These are phyloP conservation scores for Archips crataeganus DNA, from an alignment of 2,888 invertebrate genomes.

Conservation along the genomic window DNA sequence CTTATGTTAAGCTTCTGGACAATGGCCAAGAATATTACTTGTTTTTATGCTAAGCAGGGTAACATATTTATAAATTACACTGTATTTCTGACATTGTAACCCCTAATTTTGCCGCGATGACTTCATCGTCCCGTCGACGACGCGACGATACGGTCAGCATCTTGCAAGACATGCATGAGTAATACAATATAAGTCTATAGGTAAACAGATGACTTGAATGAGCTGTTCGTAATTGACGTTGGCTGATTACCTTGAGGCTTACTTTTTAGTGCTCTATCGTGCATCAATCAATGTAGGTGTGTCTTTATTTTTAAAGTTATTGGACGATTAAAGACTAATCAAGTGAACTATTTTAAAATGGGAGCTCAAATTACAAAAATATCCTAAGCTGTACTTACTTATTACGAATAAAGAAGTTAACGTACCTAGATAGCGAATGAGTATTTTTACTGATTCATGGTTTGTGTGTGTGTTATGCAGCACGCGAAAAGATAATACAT, in stretches of 20 bases:
- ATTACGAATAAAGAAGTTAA: too few species aligned
- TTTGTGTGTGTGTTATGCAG: too few species aligned
- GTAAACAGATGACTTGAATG: slow-evolving; percentile 27
- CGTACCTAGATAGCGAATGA: too few species aligned
- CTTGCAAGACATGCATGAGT: slow-evolving; percentile 37
- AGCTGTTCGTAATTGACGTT: slow-evolving; percentile 26
- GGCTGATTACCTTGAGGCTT: slow-evolving; percentile 24
- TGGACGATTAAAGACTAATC: too few species aligned
- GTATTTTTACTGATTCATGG: too few species aligned
- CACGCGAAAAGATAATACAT: too few species aligned
- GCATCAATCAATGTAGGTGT: neutral
- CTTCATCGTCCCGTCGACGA: slow-evolving; percentile 30
- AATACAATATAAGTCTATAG: slow-evolving; percentile 23
- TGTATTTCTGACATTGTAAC: slow-evolving; percentile 24
- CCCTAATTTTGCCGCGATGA: slow-evolving; percentile 40
- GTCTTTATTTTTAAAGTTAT: neutral
- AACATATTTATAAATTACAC: neutral
- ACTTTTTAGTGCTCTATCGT: neutral
- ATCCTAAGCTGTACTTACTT: too few species aligned
- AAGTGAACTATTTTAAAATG: too few species aligned
- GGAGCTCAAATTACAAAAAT: too few species aligned
- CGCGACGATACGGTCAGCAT: slow-evolving; percentile 19
- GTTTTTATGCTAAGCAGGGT: neutral
- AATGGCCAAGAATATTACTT: neutral
- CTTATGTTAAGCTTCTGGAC: too few species aligned